Percentiles rank a stretch among this genome's conserved stretches.
phyloP scores from a whole-genome alignment of 2,113 vertebrate species.

The Microtus montanus region DNA sequence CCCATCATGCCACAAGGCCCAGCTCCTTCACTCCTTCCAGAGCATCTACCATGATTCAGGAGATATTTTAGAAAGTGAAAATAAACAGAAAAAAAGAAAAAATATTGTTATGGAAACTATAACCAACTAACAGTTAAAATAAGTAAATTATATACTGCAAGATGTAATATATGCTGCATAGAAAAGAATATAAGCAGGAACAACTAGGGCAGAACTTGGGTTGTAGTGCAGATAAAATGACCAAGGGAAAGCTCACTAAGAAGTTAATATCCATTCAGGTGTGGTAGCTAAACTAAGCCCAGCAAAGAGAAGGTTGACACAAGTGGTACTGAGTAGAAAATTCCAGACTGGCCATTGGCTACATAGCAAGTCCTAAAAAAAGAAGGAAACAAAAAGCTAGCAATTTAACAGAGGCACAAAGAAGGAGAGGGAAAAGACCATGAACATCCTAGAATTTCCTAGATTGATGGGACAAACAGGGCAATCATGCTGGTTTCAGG shows the following conservation, averaged over 20 bases:
- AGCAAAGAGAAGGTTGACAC: not conserved
- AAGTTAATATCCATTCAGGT: not conserved
- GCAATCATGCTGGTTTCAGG: not conserved
- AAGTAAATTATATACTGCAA: not conserved
- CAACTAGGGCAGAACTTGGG: fast-evolving
- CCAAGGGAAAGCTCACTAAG: not conserved
- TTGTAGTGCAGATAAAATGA: not conserved
- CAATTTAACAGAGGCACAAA: not conserved
- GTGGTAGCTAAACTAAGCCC: not conserved
- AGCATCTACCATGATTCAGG: not conserved
- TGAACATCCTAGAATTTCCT: not conserved
- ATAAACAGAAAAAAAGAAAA: not conserved
- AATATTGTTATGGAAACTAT: not conserved
- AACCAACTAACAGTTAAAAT: not conserved
- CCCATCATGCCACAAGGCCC: not conserved
- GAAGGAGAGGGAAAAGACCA: not conserved
- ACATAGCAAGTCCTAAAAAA: not conserved
- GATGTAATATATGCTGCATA: not conserved
- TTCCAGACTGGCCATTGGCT: not conserved
- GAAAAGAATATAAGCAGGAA: not conserved
- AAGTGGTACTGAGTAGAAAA: not conserved
- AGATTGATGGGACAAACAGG: not conserved
- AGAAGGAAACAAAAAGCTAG: not conserved
- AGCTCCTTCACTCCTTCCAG: not conserved
- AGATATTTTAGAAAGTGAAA: not conserved